Evolutionary conservation across 1,140 invertebrate genomes (phyloP), one percentile per base, ranked within the genome.

Genomic region (Pseudachorutes palmiensis): DNA sequence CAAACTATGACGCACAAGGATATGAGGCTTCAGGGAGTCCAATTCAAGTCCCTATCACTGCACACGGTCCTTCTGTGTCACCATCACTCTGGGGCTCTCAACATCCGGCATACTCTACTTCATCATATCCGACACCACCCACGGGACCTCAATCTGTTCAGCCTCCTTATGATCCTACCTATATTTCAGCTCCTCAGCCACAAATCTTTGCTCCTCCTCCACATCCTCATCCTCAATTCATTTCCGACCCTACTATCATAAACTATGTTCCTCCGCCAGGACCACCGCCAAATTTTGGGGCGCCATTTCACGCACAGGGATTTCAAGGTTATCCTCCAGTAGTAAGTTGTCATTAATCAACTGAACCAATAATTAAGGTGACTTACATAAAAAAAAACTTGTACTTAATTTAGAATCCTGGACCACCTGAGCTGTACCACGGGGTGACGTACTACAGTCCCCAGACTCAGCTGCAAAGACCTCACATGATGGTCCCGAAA

Each of bases 381-480:
- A n/a, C n/a, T n/a, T n/a, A n/a, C n/a, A n/a, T n/a, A n/a, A n/a
- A 30, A 51, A 64, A 57, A 57, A 14, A 60, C 12, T 60, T 24
- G 26, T 62, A 45, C 22, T 62, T 5, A 28, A 24, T 62, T 58
- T 60, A 72, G 68, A 66, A 79, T 32, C 58, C 67, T 26, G 77
- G 79, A 26, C 82, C 82, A 1, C 81, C 80, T 71, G 83, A 84
- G 70, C 72, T 84, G 16, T 83, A 80, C 66, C 81, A 83, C 82
- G 45, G 84, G n/a, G 78, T 80, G 31, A 84, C 82, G 33, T 85
- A 85, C 78, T 84, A 76, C 78, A 82, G 72, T 76, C 81, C 72
- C 74, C 82, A 75, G 64, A 77, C 71, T 63, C 80, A 81, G 66
- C 72, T 76, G 69, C 77, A 62, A 70, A 76, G 74, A 75, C 69